phyloP scores from a whole-genome alignment of 2,113 vertebrate species.

The Chlorocebus sabaeus region DNA sequence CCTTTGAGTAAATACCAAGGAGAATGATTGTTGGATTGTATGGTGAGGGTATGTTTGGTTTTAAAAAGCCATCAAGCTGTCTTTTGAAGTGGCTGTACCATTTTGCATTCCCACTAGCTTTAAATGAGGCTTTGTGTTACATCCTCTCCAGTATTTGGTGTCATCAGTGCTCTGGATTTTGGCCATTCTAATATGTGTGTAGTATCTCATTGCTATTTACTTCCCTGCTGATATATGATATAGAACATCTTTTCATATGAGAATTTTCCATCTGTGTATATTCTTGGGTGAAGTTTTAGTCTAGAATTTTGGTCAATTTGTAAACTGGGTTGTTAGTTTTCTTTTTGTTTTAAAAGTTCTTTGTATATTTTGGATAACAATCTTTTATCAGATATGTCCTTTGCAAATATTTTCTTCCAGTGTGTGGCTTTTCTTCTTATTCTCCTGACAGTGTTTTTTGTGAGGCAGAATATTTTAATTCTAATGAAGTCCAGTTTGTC shows the following conservation, averaged over 20 bases:
- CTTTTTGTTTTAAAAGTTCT: background rate
- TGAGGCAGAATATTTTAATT: background rate
- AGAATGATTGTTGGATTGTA: background rate
- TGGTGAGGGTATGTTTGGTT: background rate
- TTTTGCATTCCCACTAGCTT: background rate
- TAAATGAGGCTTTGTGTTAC: background rate
- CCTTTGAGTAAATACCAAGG: background rate
- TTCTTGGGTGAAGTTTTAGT: background rate
- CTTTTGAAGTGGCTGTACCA: background rate
- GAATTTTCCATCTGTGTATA: background rate
- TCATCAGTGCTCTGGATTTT: background rate
- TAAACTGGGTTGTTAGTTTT: background rate
- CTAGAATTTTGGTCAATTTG: background rate
- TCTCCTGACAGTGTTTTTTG: background rate
- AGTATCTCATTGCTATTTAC: background rate
- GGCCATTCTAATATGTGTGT: background rate
- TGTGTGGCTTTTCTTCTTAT: background rate
- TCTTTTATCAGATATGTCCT: background rate
- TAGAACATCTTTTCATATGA: background rate
- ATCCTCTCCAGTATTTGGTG: background rate
- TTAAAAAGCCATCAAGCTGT: background rate
- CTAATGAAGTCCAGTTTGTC: background rate
- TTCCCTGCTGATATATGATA: background rate
- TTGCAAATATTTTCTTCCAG: background rate
- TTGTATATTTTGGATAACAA: background rate